Evolutionary conservation across 2,888 invertebrate species (phyloP).

Genomic region (Orthonevra nobilis): DNA sequence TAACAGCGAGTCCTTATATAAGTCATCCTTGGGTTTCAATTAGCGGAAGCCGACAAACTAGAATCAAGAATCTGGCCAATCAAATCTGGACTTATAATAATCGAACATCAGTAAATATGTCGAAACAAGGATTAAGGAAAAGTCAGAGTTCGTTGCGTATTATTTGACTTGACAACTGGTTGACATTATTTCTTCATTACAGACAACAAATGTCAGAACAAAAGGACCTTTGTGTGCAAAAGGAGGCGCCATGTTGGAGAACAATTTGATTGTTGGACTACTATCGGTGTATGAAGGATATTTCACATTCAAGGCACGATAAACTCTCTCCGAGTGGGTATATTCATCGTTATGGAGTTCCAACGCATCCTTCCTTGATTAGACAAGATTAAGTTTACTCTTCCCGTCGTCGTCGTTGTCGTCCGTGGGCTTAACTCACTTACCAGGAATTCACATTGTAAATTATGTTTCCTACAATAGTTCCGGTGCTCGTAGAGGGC

Average conservation of each 20-base stretch:
- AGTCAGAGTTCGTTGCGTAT: constrained; percentile 11
- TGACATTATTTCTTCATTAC: constrained; percentile 5
- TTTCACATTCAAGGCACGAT: constrained; percentile 37
- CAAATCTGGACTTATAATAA: too few species aligned
- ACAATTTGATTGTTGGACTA: too few species aligned
- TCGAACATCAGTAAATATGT: too few species aligned
- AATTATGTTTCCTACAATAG: too few species aligned
- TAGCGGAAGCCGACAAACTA: neutral
- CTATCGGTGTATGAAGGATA: constrained; percentile 1
- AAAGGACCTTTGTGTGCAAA: too few species aligned
- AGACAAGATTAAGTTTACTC: constrained; percentile 46
- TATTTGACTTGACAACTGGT: constrained; percentile 7
- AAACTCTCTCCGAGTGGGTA: constrained; percentile 5
- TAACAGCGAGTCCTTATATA: too few species aligned
- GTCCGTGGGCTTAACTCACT: neutral
- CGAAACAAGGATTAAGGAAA: neutral
- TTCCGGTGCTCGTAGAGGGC: too few species aligned
- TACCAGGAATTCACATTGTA: too few species aligned
- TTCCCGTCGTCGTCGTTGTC: neutral
- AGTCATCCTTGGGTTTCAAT: constrained; percentile 1
- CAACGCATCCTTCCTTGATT: constrained; percentile 56
- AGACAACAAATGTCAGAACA: neutral
- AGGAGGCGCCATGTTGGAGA: too few species aligned
- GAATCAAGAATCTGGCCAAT: too few species aligned
- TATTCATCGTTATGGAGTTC: neutral